A percentile compares a stretch with the other conserved stretches of the same genome.
Conservation (phyloP, 2,888 invertebrate genomes). For the Empis stercorea region DNA sequence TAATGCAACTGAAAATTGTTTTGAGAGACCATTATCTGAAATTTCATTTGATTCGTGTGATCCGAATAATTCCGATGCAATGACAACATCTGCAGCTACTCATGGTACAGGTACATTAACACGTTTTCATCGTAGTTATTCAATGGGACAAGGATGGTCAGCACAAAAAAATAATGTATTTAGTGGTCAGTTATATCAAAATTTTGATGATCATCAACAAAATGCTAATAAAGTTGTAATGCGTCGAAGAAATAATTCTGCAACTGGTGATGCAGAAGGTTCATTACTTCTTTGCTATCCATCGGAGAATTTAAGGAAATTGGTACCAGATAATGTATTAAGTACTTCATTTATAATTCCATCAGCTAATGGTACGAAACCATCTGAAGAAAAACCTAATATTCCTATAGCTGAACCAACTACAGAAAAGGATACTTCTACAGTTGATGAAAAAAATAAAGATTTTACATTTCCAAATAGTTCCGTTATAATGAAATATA, state of each 20-base stretch:
- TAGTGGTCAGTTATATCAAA: constrained; percentile 1
- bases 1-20: constrained; percentile 29
- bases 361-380: constrained; percentile 18
- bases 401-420: constrained; percentile 6
- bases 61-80: constrained; percentile 29
- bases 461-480: constrained; percentile 8
- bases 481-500: background rate
- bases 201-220: constrained; percentile 8
- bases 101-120: constrained; percentile 23
- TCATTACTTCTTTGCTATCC: constrained; percentile 65
- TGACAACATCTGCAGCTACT: constrained; percentile 23
- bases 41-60: constrained; percentile 35
- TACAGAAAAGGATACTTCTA: background rate
- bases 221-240: constrained; percentile 30
- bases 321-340: constrained; percentile 52
- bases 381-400: background rate
- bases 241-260: constrained; percentile 56
- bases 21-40: constrained; percentile 35
- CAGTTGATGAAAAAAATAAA: constrained; percentile 6
- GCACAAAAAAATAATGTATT: constrained; percentile 17
- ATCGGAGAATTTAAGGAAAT: constrained; percentile 69
- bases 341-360: constrained; percentile 26
- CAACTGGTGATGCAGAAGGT: constrained; percentile 42
- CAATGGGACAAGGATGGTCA: constrained; percentile 59
- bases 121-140: constrained; percentile 69